Percentiles rank a stretch among this genome's conserved stretches.
Conservation (phyloP, 2,113 vertebrate genomes). For the Columbina picui region DNA sequence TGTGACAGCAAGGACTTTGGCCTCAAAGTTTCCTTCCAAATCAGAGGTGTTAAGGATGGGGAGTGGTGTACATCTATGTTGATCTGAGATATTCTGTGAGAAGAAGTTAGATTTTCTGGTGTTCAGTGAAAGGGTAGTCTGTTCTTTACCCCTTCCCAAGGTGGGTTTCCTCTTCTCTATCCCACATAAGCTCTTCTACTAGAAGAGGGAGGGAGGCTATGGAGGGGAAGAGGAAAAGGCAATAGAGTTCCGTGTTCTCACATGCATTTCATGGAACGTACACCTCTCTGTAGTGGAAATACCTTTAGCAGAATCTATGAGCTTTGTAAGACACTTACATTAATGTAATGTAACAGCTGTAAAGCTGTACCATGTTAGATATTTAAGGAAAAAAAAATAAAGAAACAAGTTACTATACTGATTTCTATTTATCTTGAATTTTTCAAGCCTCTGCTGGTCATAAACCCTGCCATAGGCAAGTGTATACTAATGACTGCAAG, state of each 20-base stretch:
- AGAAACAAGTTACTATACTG: not conserved
- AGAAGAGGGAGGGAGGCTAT: not conserved
- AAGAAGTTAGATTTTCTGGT: not conserved
- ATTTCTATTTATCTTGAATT: not conserved
- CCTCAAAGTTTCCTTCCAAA: not conserved
- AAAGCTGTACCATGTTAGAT: not conserved
- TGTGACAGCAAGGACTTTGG: not conserved
- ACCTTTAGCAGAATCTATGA: not conserved
- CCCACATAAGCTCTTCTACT: not conserved
- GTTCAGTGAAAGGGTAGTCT: not conserved
- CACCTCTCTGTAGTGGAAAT: not conserved
- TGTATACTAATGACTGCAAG: not conserved
- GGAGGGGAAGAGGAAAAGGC: not conserved
- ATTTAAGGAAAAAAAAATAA: not conserved
- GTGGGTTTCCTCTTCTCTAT: not conserved
- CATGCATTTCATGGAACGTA: not conserved
- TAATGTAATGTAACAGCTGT: not conserved
- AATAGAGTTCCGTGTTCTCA: not conserved
- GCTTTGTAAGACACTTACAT: not conserved
- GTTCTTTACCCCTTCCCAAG: not conserved
- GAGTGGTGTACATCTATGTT: not conserved
- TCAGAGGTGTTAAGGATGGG: not conserved
- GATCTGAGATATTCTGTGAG: not conserved
- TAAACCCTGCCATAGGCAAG: not conserved
- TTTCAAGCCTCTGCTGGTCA: not conserved